Evolutionary conservation across 2,888 invertebrate species (phyloP), one percentile per base, ranked within the genome.

Genomic region (Bembecia ichneumoniformis): DNA sequence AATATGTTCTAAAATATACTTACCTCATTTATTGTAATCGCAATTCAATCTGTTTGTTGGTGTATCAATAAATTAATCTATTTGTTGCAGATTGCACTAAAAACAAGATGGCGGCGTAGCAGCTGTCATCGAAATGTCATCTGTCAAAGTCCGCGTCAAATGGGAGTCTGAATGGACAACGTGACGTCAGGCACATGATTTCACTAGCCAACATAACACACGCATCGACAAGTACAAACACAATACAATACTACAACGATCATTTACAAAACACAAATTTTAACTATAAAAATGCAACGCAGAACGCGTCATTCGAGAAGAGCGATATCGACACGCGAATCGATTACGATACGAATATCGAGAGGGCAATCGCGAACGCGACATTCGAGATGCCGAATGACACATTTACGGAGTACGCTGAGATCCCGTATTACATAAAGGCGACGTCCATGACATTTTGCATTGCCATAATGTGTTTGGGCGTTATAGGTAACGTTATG

Each of bases 401-500:
- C 13, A 82, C 79, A 58, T 82, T 73, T 54, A 79, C 80, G 51
- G 84, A 84, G 48, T 86, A 83, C 62, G 89, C 89, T 54, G 89
- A 90, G 64, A 90, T 96, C 67, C 96, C 96, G 58, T 89, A 91
- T 68, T 96, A 97, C 88, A 94, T 97, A 76, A 91, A 95, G 59
- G 92, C 93, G 49, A 94, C 94, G 1, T 96, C 96, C 9, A 96
- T 96, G 90, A 90, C 94, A 17, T 92, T 96, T 64, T 97, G 96
- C 79, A 92, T 94, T 66, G 88, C 93, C 58, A 95, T 97, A 62
- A 94, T 97, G 91, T 90, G 95, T 67, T 87, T 97, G 60, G 97
- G 97, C 36, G 94, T 96, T 55, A 91, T 96, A 58, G 97, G 97
- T 16, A 98, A 98, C 72, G 90, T 96, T 55, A 94, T 97, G 92